Evolutionary conservation across 2,113 vertebrate species (phyloP), one percentile per base, ranked within the genome.

Genomic region (Blennius ocellaris): DNA sequence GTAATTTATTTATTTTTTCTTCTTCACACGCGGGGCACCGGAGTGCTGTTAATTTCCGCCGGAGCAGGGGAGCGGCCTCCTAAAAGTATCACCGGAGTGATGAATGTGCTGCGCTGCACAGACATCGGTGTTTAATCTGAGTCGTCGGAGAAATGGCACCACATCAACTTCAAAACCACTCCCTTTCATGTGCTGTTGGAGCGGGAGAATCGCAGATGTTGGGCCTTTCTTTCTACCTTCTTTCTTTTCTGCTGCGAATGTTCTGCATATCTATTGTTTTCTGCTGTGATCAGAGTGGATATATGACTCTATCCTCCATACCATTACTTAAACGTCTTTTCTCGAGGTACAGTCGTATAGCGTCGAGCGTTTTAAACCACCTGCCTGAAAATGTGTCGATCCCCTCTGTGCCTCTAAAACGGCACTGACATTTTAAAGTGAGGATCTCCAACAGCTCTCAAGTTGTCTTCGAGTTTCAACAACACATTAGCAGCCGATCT

Each of bases 51-150:
- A 86, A 91, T 90, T 90, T 91, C 87, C 83, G 72, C 76, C 80
- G 37, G 68, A 82, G 83, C 85, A 37, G 66, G 69, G 68, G 67
- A 90, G 85, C 53, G 69, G 83, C 78, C 87, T 83, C 85, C 85
- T 89, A 90, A 90, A 89, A 81, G 80, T 87, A 92, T 93, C 78
- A 77, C 16, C 86, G 80, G 71, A 75, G 81, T 92, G 87, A 93
- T 89, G 83, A 91, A 89, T 87, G 83, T 69, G 75, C 85, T 68
- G 80, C 78, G 78, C 69, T 14, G 57, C 63, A 56, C 53, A 43
- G 80, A 84, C 87, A 89, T 88, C 83, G 67, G 87, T 78, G 87
- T 90, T 90, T 91, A 89, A 92, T 92, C 86, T 82, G 86, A 85
- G 86, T 84, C 82, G 86, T 79, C 72, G 86, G 80, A 76, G 87